phyloP scores from a whole-genome alignment of 1,140 invertebrate species.

The Danaus plexippus region DNA sequence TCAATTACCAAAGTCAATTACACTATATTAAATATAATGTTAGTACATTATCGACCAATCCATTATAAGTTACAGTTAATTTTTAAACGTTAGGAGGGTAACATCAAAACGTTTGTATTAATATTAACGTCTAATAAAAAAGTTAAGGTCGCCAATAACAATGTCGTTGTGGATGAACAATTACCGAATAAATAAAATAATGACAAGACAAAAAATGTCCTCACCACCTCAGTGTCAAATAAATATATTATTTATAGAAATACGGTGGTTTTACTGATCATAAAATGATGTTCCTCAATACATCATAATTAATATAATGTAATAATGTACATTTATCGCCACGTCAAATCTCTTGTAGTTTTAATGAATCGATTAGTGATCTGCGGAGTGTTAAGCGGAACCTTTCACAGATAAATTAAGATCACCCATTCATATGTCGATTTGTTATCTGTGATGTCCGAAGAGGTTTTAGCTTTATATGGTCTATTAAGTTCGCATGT shows the following conservation, averaged over 20 bases:
- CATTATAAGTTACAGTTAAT: too few species aligned
- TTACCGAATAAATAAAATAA: slow-evolving; percentile 47
- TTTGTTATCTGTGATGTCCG: slow-evolving; percentile 48
- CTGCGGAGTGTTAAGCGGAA: slow-evolving; percentile 55
- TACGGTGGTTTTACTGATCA: too few species aligned
- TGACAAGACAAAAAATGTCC: slow-evolving; percentile 53
- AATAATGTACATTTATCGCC: slow-evolving; percentile 33
- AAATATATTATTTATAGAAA: slow-evolving; percentile 28
- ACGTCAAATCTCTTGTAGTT: slow-evolving; percentile 49
- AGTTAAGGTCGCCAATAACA: slow-evolving; percentile 50
- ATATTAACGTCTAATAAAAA: slow-evolving; percentile 26
- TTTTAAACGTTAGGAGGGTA: too few species aligned
- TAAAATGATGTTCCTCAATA: neutral
- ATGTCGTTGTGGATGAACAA: slow-evolving; percentile 59
- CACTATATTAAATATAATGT: too few species aligned
- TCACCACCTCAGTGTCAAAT: slow-evolving; percentile 54
- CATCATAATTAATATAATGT: neutral
- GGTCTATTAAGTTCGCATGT: slow-evolving; percentile 54
- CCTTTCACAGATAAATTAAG: slow-evolving; percentile 64
- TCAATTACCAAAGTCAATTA: too few species aligned
- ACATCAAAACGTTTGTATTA: too few species aligned
- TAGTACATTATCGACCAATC: too few species aligned
- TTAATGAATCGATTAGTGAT: slow-evolving; percentile 56
- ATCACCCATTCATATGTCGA: slow-evolving; percentile 65
- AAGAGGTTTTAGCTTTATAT: slow-evolving; percentile 54